These are phyloP conservation scores for Caenorhabditis auriculariae DNA, from an alignment of 2,888 invertebrate genomes.

Conservation along the genomic window DNA sequence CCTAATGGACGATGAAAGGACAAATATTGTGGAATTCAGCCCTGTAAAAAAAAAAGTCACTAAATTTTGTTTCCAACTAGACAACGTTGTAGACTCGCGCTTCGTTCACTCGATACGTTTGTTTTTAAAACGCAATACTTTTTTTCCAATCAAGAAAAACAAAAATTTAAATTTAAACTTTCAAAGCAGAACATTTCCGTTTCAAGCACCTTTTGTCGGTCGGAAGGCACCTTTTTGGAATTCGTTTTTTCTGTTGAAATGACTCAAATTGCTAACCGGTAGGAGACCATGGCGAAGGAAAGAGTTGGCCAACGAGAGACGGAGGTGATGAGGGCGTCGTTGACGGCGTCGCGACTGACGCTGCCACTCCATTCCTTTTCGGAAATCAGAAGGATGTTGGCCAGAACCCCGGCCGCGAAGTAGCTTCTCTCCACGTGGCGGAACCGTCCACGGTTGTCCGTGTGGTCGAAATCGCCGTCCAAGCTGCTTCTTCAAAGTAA, in stretches of 20 bases:
- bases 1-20: no score
- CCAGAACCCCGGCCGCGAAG: conserved; percentile 69
- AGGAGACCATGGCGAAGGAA: conserved; percentile 77
- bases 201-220: no score
- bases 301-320: conserved; percentile 73
- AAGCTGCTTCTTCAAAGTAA: conserved; percentile 38
- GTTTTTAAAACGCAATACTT: no score
- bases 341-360: conserved; percentile 11
- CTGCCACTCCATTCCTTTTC: conserved; percentile 4
- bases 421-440: conserved; percentile 74
- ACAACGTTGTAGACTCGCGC: no score
- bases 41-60: no score
- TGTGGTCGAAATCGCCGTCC: conserved; percentile 24
- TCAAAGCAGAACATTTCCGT: no score
- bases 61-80: no score
- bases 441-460: conserved; percentile 29
- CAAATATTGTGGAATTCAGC: no score
- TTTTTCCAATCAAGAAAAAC: no score
- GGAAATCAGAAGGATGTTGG: conserved; percentile 29
- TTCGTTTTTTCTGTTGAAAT: background rate
- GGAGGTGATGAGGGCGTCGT: conserved; percentile 21
- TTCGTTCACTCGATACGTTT: no score
- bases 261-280: conserved; percentile 61
- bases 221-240: no score
- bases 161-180: no score